phyloP scores from a whole-genome alignment of 2,797 vertebrate species.

The Hypotaenidia philippensis region DNA sequence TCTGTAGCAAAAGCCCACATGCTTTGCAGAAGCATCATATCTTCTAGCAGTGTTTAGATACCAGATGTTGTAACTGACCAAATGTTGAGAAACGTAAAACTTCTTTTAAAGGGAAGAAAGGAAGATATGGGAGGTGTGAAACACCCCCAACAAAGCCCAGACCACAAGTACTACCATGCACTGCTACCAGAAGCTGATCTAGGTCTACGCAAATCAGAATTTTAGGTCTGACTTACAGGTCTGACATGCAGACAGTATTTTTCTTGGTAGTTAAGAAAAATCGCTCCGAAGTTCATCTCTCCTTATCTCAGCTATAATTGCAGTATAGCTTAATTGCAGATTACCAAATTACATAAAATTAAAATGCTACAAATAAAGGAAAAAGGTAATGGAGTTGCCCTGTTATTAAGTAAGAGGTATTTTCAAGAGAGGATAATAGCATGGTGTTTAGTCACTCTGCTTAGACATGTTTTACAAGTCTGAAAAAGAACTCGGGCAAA shows the following conservation, averaged over 20 bases:
- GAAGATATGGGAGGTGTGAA: neutral
- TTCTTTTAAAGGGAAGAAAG: neutral
- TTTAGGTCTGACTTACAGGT: neutral
- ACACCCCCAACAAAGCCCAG: neutral
- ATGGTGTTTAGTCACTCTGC: neutral
- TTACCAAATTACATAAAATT: neutral
- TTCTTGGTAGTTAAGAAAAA: neutral
- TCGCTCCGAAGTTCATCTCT: neutral
- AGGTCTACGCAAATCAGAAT: neutral
- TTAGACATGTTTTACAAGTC: neutral
- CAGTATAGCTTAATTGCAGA: neutral
- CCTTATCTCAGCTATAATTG: neutral
- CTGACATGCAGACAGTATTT: neutral
- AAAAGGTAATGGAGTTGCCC: neutral
- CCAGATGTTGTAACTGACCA: neutral
- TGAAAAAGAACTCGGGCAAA: neutral
- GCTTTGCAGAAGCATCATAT: neutral
- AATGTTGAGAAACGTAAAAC: neutral
- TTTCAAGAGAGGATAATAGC: neutral
- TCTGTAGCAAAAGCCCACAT: neutral
- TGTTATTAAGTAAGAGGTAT: neutral
- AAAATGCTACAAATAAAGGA: neutral
- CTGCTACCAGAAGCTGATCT: neutral
- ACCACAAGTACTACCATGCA: rapidly evolving
- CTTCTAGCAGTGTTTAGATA: neutral